Conservation (phyloP, 2,797 vertebrate species). For the Taenioides sp. region DNA sequence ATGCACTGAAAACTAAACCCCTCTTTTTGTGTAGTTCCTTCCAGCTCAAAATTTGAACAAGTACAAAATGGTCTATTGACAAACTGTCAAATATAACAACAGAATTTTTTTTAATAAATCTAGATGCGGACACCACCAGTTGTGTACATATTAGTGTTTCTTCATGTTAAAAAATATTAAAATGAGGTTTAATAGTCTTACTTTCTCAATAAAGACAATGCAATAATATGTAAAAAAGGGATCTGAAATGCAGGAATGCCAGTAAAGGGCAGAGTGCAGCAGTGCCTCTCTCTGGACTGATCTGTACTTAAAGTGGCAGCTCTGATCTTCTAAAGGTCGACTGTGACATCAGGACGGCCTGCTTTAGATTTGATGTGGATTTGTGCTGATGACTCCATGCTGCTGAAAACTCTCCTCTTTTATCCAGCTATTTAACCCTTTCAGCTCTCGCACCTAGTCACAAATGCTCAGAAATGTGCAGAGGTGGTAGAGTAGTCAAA, state of each 20-base stretch:
- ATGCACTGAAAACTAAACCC: neutral
- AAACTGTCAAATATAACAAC: no score
- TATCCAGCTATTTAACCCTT: slow-evolving; percentile 19
- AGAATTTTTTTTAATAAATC: no score
- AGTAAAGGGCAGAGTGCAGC: slow-evolving; percentile 29
- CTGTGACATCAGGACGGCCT: slow-evolving; percentile 72
- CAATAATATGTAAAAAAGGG: neutral
- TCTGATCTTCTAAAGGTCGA: slow-evolving; percentile 82
- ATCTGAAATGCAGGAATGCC: slow-evolving; percentile 3
- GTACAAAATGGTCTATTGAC: no score
- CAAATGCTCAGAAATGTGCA: slow-evolving; percentile 22
- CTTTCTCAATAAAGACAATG: neutral
- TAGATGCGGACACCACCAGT: no score
- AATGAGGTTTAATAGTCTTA: neutral
- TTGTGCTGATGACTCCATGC: slow-evolving; percentile 70
- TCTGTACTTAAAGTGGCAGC: slow-evolving; percentile 78
- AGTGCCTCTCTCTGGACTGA: slow-evolving; percentile 61
- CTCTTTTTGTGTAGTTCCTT: neutral
- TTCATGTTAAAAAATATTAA: no score
- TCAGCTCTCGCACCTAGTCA: neutral
- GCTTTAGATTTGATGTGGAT: slow-evolving; percentile 71
- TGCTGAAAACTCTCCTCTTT: slow-evolving; percentile 46
- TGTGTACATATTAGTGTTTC: no score
- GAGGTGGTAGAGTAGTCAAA: neutral
- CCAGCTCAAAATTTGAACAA: neutral